Evolutionary conservation across 2,888 invertebrate genomes (phyloP).

Genomic region (Aphidoletes aphidimyza): DNA sequence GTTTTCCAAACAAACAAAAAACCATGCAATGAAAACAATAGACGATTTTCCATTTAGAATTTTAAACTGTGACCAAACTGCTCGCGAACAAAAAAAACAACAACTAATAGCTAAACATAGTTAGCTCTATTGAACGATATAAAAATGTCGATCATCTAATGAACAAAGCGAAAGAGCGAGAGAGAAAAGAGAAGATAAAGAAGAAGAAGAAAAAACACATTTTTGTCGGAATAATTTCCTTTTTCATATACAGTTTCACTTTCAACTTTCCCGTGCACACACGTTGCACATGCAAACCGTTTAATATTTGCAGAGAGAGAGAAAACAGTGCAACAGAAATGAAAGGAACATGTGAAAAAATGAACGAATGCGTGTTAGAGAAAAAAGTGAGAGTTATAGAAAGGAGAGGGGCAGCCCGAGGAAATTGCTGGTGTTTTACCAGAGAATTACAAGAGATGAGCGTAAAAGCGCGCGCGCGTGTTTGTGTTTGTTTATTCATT

Average conservation of each 20-base stretch:
- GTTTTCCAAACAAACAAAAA: too few relatives aligned
- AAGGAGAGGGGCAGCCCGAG: background rate
- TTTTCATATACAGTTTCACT: constrained; percentile 51
- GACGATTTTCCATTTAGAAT: too few relatives aligned
- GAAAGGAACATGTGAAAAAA: constrained; percentile 46
- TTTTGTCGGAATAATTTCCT: constrained; percentile 51
- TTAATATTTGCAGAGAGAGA: too few relatives aligned
- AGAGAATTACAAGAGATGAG: background rate
- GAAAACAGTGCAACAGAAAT: background rate
- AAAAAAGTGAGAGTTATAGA: constrained; percentile 22
- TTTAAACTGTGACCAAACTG: too few relatives aligned
- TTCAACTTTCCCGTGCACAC: constrained; percentile 43
- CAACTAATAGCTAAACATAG: too few relatives aligned
- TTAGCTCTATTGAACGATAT: too few relatives aligned
- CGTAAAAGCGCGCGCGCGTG: background rate
- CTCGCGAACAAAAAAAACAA: too few relatives aligned
- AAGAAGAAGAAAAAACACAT: too few relatives aligned
- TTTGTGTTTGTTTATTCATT: too few relatives aligned
- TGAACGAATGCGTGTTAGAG: background rate
- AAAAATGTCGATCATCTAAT: background rate
- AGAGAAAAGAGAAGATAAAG: background rate
- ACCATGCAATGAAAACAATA: too few relatives aligned
- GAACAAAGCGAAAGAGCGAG: background rate
- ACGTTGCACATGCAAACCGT: too few relatives aligned
- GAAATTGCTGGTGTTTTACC: constrained; percentile 15